Evolutionary conservation across 2,113 vertebrate genomes (phyloP).

Genomic region (Vulpes lagopus): DNA sequence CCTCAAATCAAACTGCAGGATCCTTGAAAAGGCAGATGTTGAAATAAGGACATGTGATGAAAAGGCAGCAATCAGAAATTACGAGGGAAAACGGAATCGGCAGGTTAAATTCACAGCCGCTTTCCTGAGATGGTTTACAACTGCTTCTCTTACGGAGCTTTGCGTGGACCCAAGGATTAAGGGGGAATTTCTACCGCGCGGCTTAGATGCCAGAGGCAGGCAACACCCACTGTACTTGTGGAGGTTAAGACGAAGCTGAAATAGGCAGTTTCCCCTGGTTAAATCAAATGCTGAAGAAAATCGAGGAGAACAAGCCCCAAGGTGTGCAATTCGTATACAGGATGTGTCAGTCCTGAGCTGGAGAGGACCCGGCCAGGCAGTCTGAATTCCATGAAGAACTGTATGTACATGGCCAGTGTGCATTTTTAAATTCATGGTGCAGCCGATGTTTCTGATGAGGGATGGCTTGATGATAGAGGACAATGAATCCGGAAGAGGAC

Average conservation of each 20-base stretch:
- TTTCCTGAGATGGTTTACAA: too few relatives aligned
- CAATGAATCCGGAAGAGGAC: rapidly evolving
- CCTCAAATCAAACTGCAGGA: neutral
- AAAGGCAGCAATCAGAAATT: neutral
- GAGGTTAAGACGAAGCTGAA: neutral
- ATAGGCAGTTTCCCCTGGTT: neutral
- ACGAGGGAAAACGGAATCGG: neutral
- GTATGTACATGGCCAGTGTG: neutral
- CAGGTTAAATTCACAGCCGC: rapidly evolving
- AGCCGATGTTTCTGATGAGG: neutral
- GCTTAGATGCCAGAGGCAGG: neutral
- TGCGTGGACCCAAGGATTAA: neutral
- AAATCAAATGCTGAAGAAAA: neutral
- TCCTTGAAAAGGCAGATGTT: neutral
- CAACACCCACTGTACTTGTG: rapidly evolving
- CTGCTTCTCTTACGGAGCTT: rapidly evolving
- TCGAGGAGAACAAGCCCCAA: neutral
- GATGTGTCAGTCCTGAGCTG: neutral
- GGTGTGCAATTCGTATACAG: neutral
- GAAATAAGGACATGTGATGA: neutral
- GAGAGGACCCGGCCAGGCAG: rapidly evolving
- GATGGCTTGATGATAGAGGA: neutral
- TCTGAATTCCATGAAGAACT: neutral
- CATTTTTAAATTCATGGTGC: neutral
- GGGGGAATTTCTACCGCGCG: neutral